phyloP scores from a whole-genome alignment of 1,140 invertebrate genomes.

The Aphidius ervi region DNA sequence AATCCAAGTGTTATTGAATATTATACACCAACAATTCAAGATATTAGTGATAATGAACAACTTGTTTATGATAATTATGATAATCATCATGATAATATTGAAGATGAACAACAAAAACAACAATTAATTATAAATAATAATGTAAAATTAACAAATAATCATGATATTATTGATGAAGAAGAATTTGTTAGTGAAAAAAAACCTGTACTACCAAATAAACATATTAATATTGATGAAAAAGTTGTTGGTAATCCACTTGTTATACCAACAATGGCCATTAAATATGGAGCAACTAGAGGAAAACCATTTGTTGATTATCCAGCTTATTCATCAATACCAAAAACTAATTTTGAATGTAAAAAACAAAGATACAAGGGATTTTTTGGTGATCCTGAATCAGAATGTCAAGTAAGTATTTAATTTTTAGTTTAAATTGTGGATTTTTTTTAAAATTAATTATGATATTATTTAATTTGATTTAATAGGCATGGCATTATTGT shows the following conservation, averaged over 20 bases:
- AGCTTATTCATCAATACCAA: slow-evolving; percentile 68
- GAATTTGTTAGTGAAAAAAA: slow-evolving; percentile 30
- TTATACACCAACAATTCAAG: slow-evolving; percentile 39
- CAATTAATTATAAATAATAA: neutral
- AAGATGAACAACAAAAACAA: slow-evolving; percentile 15
- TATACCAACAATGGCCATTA: slow-evolving; percentile 33
- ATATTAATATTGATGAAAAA: slow-evolving; percentile 28
- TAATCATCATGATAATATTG: slow-evolving; percentile 23
- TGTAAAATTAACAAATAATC: slow-evolving; percentile 23
- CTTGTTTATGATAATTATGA: neutral
- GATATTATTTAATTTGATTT: slow-evolving; percentile 27
- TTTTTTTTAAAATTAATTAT: slow-evolving; percentile 8
- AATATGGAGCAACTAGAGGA: slow-evolving; percentile 66
- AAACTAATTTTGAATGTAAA: slow-evolving; percentile 77
- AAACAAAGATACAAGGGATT: slow-evolving; percentile 85
- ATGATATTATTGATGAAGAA: slow-evolving; percentile 35
- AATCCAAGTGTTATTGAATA: slow-evolving; percentile 36
- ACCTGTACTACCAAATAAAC: slow-evolving; percentile 24
- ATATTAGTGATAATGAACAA: slow-evolving; percentile 31
- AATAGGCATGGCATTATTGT: slow-evolving; percentile 85
- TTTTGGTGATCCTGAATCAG: slow-evolving; percentile 81
- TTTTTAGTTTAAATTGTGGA: neutral
- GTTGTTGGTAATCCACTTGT: slow-evolving; percentile 18
- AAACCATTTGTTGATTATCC: slow-evolving; percentile 80
- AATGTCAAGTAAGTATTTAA: slow-evolving; percentile 65